Evolutionary conservation across 2,113 vertebrate genomes (phyloP).

Genomic region (Elgaria multicarinata): DNA sequence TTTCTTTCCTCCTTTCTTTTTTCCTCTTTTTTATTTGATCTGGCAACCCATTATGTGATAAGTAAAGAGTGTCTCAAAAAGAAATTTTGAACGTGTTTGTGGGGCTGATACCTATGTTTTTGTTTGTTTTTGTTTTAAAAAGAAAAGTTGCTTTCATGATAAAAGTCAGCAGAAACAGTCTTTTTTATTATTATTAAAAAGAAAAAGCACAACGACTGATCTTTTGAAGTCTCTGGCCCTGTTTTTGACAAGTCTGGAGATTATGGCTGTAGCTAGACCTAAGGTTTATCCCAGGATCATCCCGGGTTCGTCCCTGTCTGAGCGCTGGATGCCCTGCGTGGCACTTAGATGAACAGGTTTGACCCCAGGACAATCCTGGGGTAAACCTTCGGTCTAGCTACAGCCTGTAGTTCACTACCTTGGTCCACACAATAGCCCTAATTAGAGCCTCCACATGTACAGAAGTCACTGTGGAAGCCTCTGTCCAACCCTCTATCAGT

Average conservation of each 20-base stretch:
- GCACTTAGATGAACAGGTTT: too few species aligned
- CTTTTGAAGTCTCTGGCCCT: background rate
- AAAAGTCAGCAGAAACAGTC: background rate
- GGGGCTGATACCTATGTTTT: background rate
- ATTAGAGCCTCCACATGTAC: background rate
- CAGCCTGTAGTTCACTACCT: background rate
- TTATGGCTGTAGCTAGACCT: too few species aligned
- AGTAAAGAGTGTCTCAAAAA: background rate
- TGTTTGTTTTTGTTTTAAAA: background rate
- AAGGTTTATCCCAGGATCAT: too few species aligned
- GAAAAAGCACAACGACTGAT: background rate
- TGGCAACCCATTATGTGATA: background rate
- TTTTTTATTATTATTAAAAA: background rate
- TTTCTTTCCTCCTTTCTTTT: too few species aligned
- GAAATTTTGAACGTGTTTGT: background rate
- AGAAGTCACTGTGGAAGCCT: background rate
- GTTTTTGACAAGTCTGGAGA: background rate
- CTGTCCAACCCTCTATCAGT: background rate
- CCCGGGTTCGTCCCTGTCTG: too few species aligned
- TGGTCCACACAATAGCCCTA: background rate
- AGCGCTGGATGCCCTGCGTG: too few species aligned
- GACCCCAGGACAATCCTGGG: too few species aligned
- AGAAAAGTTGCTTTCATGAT: background rate
- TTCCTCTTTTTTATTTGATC: background rate
- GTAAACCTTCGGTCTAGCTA: too few species aligned